A percentile compares a stretch with the other conserved stretches of the same genome.
phyloP scores from a whole-genome alignment of 1,140 invertebrate species.

The Listronotus bonariensis region DNA sequence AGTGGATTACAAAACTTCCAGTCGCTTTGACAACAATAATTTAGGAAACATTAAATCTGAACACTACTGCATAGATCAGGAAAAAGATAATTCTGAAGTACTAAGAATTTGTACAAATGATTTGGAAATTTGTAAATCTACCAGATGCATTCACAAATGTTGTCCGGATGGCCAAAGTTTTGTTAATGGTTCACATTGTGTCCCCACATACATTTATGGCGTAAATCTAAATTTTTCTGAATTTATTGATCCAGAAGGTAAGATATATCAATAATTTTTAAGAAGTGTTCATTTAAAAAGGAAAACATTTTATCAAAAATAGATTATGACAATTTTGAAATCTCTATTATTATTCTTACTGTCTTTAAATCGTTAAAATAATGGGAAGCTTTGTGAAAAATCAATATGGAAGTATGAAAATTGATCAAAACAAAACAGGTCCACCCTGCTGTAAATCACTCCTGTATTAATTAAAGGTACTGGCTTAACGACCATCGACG shows the following conservation, averaged over 20 bases:
- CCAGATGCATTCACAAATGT: constrained; percentile 45
- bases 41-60: constrained; percentile 3
- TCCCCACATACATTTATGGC: constrained; percentile 33
- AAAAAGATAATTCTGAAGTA: constrained; percentile 6
- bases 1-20: constrained; percentile 3
- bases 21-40: constrained; percentile 11
- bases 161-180: constrained; percentile 46
- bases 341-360: too few species aligned
- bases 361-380: too few species aligned
- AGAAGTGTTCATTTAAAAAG: too few species aligned
- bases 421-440: too few species aligned
- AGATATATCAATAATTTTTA: background rate
- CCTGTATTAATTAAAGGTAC: too few species aligned
- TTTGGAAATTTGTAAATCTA: constrained; percentile 33
- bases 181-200: constrained; percentile 39
- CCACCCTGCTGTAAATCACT: too few species aligned
- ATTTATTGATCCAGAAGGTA: constrained; percentile 10
- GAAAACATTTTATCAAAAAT: too few species aligned
- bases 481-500: too few species aligned
- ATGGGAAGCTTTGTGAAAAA: too few species aligned
- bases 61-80: constrained; percentile 40
- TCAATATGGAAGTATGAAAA: too few species aligned
- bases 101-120: constrained; percentile 36
- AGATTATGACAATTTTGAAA: too few species aligned
- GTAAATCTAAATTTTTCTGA: constrained; percentile 32